A percentile compares a stretch with the other conserved stretches of the same genome.
Conservation (phyloP, 1,140 invertebrate genomes). For the Zaprionus ghesquierei region DNA sequence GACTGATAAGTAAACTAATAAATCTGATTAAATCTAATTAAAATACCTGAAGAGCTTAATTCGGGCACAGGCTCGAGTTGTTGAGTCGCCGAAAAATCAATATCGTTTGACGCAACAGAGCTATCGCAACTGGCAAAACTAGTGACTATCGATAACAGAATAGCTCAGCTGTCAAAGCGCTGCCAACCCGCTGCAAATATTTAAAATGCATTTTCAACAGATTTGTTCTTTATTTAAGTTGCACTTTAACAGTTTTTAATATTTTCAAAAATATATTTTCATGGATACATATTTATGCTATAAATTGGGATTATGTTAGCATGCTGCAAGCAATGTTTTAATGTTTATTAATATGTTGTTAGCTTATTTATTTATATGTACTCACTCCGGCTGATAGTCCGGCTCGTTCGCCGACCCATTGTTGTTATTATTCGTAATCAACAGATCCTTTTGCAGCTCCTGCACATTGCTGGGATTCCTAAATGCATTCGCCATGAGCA, state of each 20-base stretch:
- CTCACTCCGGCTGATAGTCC: constrained; percentile 65
- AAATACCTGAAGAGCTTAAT: constrained; percentile 30
- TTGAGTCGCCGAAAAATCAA: constrained; percentile 54
- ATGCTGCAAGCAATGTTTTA: constrained; percentile 36
- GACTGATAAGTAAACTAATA: not conserved
- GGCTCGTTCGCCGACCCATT: constrained; percentile 4
- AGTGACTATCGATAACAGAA: constrained; percentile 15
- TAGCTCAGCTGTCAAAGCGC: constrained; percentile 3
- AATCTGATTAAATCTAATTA: not conserved
- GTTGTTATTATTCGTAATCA: constrained; percentile 17
- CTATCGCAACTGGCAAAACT: not conserved
- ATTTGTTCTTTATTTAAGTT: constrained; percentile 41
- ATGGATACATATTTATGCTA: not conserved
- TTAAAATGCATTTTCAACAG: constrained; percentile 21
- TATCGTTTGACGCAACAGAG: constrained; percentile 21
- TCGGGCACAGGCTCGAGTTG: constrained; percentile 6
- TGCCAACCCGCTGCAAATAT: constrained; percentile 1
- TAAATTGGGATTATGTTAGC: constrained; percentile 66
- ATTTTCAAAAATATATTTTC: constrained; percentile 62
- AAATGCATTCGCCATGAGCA: constrained; percentile 74
- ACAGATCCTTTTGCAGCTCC: constrained; percentile 12
- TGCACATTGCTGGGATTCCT: constrained; percentile 39
- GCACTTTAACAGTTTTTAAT: constrained; percentile 27
- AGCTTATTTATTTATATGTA: not conserved
- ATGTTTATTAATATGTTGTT: not conserved